These are phyloP conservation scores for Shargacucullia verbasci DNA, from an alignment of 2,888 invertebrate species.

Conservation along the genomic window DNA sequence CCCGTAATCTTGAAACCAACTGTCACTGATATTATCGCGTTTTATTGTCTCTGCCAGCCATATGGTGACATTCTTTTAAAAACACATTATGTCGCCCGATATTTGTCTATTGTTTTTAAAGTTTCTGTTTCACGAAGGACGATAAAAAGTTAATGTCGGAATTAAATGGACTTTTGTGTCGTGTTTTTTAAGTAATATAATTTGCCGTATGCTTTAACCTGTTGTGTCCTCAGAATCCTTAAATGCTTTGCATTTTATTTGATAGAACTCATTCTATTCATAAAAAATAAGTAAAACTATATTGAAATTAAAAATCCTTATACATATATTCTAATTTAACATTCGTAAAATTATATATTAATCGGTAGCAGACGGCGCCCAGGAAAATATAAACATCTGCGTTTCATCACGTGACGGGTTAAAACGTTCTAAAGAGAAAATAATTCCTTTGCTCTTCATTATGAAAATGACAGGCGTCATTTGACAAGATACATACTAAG, in stretches of 20 bases:
- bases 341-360: too few relatives aligned
- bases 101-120: slow-evolving; percentile 56
- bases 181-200: slow-evolving; percentile 24
- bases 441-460: too few relatives aligned
- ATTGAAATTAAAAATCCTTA: too few relatives aligned
- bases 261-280: too few relatives aligned
- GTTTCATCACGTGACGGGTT: too few relatives aligned
- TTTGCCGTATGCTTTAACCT: slow-evolving; percentile 31
- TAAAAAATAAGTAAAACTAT: too few relatives aligned
- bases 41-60: slow-evolving; percentile 72
- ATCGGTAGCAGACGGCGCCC: too few relatives aligned
- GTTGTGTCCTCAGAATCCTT: background rate
- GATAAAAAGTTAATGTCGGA: slow-evolving; percentile 51
- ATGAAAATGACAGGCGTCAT: too few relatives aligned
- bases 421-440: too few relatives aligned
- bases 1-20: slow-evolving; percentile 69
- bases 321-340: too few relatives aligned
- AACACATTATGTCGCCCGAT: slow-evolving; percentile 59
- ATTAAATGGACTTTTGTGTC: slow-evolving; percentile 43
- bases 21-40: slow-evolving; percentile 74
- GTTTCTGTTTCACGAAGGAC: slow-evolving; percentile 45
- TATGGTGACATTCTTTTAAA: slow-evolving; percentile 75
- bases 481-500: background rate
- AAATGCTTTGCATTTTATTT: too few relatives aligned
- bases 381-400: too few relatives aligned